phyloP scores from a whole-genome alignment of 2,113 vertebrate genomes.

The Callopanchax toddi region DNA sequence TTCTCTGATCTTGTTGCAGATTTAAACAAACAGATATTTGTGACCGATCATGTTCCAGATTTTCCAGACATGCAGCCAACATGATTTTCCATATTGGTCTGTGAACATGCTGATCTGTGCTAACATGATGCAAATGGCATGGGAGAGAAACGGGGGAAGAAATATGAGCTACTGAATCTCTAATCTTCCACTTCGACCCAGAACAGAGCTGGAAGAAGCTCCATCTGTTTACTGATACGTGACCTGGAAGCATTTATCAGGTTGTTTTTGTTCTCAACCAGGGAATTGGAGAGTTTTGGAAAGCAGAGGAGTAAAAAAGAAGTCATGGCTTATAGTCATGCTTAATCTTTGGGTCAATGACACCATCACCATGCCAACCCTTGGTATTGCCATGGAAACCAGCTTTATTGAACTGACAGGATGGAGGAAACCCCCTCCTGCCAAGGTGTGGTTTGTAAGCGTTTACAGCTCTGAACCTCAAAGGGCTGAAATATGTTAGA shows the following conservation, averaged over 20 bases:
- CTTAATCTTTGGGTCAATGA: constrained; percentile 76
- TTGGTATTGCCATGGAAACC: constrained; percentile 70
- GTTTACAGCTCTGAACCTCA: no score
- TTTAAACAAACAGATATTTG: no score
- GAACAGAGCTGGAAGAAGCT: constrained; percentile 36
- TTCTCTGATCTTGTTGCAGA: no score
- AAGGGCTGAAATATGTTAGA: no score
- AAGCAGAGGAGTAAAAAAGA: constrained; percentile 5
- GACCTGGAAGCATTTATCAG: constrained; percentile 63
- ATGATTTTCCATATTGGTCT: background rate
- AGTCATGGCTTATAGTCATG: constrained; percentile 70
- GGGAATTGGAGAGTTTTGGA: constrained; percentile 51
- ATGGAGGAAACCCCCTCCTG: constrained; percentile 45
- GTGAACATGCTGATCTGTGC: background rate
- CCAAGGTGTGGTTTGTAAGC: constrained; percentile 46
- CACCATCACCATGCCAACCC: constrained; percentile 77
- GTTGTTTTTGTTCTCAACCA: constrained; percentile 3
- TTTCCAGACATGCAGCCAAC: background rate
- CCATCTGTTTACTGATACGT: background rate
- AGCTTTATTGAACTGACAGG: constrained; percentile 64
- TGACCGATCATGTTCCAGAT: background rate
- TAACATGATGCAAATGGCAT: constrained; percentile 40
- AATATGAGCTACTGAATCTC: constrained; percentile 23
- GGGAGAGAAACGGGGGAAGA: constrained; percentile 4
- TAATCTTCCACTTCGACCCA: constrained; percentile 43